These are phyloP conservation scores for Petrocephalus zakoni DNA, from an alignment of 2,113 vertebrate genomes.

Conservation along the genomic window DNA sequence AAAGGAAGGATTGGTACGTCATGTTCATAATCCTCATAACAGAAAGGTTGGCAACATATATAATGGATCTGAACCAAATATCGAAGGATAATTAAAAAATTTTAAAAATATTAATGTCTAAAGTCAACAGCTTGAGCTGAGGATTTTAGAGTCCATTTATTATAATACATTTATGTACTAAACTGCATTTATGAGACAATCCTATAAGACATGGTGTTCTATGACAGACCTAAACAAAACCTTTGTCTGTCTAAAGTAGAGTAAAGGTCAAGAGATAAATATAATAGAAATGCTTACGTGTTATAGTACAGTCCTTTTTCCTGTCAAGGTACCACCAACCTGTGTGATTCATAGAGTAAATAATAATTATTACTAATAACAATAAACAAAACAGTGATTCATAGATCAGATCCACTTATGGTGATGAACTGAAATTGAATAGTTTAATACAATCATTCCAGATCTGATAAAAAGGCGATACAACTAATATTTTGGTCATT, in stretches of 20 bases:
- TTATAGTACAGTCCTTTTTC: background rate
- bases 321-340: background rate
- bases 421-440: background rate
- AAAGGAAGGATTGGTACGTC: background rate
- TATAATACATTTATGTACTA: too few relatives aligned
- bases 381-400: background rate
- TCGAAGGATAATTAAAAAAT: background rate
- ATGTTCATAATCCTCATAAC: background rate
- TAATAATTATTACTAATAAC: constrained; percentile 3
- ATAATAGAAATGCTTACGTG: too few relatives aligned
- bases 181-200: too few relatives aligned
- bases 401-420: background rate
- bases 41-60: background rate
- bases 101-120: background rate
- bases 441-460: background rate
- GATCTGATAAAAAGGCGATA: background rate
- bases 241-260: too few relatives aligned
- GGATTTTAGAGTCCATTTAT: too few relatives aligned
- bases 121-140: too few relatives aligned
- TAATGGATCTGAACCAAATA: background rate
- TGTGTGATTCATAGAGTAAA: too few relatives aligned
- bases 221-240: too few relatives aligned
- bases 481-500: too few relatives aligned
- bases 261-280: too few relatives aligned
- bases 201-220: too few relatives aligned